Percentiles rank a stretch among this genome's conserved stretches.
Evolutionary conservation across 2,113 vertebrate genomes (phyloP).

Genomic region (Hemibagrus wyckioides): DNA sequence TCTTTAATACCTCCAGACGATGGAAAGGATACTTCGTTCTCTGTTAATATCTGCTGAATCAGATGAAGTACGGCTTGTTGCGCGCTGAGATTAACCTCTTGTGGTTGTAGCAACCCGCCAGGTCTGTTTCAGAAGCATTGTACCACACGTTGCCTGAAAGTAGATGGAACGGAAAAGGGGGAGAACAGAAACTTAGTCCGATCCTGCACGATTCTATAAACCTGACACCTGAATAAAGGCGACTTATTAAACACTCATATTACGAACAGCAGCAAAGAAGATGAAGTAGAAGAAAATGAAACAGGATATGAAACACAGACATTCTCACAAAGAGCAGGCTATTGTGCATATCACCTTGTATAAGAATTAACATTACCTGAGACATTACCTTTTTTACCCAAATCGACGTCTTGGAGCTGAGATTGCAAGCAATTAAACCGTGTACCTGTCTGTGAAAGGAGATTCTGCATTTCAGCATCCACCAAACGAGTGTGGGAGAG

Average conservation of each 20-base stretch:
- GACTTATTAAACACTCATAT: neutral
- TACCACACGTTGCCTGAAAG: slow-evolving; percentile 62
- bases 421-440: neutral
- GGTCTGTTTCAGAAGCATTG: slow-evolving; percentile 58
- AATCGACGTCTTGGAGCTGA: neutral
- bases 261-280: neutral
- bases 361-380: slow-evolving; percentile 4
- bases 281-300: neutral
- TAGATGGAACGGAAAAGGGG: neutral
- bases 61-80: neutral
- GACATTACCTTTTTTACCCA: neutral
- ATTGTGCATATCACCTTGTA: neutral
- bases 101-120: slow-evolving; percentile 12
- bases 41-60: slow-evolving; percentile 30
- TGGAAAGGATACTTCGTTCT: neutral
- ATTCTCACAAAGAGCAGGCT: neutral
- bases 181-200: neutral
- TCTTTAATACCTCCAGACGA: neutral
- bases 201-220: neutral
- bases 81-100: slow-evolving; percentile 40
- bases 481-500: slow-evolving; percentile 20
- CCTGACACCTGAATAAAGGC: neutral
- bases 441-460: neutral
- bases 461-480: slow-evolving; percentile 20
- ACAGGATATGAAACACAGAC: slow-evolving; percentile 16